Conservation (phyloP, 2,888 invertebrate genomes). For the Yponomeuta sedellus region DNA sequence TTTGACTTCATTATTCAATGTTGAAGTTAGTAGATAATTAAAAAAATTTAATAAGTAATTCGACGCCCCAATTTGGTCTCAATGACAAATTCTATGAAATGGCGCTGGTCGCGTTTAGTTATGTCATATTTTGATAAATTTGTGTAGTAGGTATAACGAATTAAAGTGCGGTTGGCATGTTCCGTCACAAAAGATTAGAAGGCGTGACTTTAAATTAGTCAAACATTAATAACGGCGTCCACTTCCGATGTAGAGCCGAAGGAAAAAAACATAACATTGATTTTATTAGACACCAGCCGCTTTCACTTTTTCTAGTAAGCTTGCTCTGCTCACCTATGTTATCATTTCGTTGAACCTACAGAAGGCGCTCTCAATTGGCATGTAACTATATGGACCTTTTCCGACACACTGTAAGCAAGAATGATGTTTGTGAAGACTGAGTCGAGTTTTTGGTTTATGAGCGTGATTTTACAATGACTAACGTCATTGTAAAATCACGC, state of each 20-base stretch:
- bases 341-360: background rate
- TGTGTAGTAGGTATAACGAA: background rate
- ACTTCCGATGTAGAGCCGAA: background rate
- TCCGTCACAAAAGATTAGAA: background rate
- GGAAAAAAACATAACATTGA: slow-evolving; percentile 8
- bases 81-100: too few species aligned
- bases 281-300: slow-evolving; percentile 1
- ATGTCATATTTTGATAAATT: background rate
- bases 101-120: too few species aligned
- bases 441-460: too few species aligned
- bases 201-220: background rate
- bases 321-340: background rate
- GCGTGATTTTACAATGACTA: too few species aligned
- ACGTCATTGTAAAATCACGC: too few species aligned
- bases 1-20: too few species aligned
- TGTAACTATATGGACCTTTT: background rate
- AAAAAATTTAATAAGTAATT: too few species aligned
- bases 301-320: slow-evolving; percentile 10
- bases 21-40: too few species aligned
- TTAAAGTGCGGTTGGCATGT: background rate
- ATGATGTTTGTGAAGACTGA: too few species aligned
- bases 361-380: background rate
- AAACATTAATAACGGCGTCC: slow-evolving; percentile 1
- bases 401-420: too few species aligned
- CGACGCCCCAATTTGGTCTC: too few species aligned